Base-by-base conservation (phyloP, 2,797 vertebrate species). In the Hyperoplus immaculatus region DNA sequence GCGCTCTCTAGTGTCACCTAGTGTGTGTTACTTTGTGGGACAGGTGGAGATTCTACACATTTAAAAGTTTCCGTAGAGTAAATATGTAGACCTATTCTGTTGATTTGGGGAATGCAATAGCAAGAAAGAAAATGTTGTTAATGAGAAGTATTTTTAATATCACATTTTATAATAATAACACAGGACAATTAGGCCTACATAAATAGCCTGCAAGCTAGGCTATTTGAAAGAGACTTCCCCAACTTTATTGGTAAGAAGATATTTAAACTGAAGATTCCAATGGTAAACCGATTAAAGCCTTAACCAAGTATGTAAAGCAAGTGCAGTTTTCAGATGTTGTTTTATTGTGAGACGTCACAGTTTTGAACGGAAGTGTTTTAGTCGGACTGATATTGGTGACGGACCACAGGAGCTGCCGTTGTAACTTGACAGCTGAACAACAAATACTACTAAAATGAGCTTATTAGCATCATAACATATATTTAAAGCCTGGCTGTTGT, bases 321-420 rank as follows among this genome's bases (percentile, higher is more conserved):
- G 1, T 6, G 2, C 8, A 41, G 9, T 6, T n/a, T 5, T 13
- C 16, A 1, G 3, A 1, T 58, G 8, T 8, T 2, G 1, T 9
- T 1, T n/a, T 41, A 13, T n/a, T 9, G 0, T 39, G 0, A 1
- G 0, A 87, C 88, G 88, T 92, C 89, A 87, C 14, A 49, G 2
- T 4, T 57, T 0, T 53, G 75, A 82, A 80, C 94, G 90, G 93
- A 93, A 89, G 67, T 67, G 7, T n/a, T 0, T 66, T 39, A 1
- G 15, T 8, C 45, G 51, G 81, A 38, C 80, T 56, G 68, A 3
- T 69, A 0, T 45, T 39, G 50, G 11, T 88, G 87, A 93, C 91
- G 89, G 65, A 38, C 0, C 2, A 1, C 12, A 8, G 5, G 8
- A n/a, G 10, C 42, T 8, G 15, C 55, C 8, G 60, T 29, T 36